phyloP scores from a whole-genome alignment of 2,888 invertebrate species.

The Callinectes sapidus region DNA sequence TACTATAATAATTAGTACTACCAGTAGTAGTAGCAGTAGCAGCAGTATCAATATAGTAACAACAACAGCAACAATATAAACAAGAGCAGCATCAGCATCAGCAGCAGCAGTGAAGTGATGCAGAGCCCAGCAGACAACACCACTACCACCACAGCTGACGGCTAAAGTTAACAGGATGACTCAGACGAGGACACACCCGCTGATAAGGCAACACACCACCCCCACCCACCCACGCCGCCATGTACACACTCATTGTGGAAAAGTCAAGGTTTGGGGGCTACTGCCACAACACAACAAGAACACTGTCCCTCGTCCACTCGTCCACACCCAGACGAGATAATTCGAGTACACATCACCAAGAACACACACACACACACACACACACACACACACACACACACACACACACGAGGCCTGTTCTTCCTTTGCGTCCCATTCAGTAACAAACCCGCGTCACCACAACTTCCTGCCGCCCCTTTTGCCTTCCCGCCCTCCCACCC shows the following conservation, averaged over 20 bases:
- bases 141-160: too few species aligned
- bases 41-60: too few species aligned
- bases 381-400: conserved; percentile 36
- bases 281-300: not conserved
- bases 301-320: not conserved
- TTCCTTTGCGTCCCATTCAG: conserved; percentile 34
- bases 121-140: not conserved
- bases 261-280: not conserved
- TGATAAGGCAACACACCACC: not conserved
- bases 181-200: not conserved
- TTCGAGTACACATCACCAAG: not conserved
- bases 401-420: not conserved
- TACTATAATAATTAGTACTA: too few species aligned
- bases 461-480: conserved; percentile 18
- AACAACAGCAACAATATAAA: too few species aligned
- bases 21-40: too few species aligned
- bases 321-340: not conserved
- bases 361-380: conserved; percentile 20
- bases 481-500: not conserved
- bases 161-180: not conserved
- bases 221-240: not conserved
- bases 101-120: too few species aligned
- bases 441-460: conserved; percentile 5
- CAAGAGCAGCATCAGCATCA: not conserved
- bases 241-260: not conserved